Evolutionary conservation across 2,888 invertebrate genomes (phyloP).

Genomic region (Baccha elongata): DNA sequence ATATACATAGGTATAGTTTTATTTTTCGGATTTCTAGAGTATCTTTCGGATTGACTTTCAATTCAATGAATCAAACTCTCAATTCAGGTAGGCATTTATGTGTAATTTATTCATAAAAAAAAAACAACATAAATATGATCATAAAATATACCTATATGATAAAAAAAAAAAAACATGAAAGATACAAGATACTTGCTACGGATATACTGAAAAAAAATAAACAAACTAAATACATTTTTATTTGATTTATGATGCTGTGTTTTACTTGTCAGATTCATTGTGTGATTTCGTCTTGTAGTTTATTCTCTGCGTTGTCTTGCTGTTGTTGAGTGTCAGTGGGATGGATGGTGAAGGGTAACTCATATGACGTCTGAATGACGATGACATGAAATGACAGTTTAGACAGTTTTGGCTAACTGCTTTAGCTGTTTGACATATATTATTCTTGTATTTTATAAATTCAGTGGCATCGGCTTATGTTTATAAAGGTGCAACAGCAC

Average conservation of each 20-base stretch:
- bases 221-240: constrained; percentile 31
- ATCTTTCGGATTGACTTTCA: constrained; percentile 67
- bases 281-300: constrained; percentile 56
- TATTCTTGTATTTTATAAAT: constrained; percentile 42
- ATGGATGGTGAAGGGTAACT: constrained; percentile 32
- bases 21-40: constrained; percentile 51
- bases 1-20: background rate
- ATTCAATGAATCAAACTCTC: constrained; percentile 64
- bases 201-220: constrained; percentile 7
- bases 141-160: constrained; percentile 29
- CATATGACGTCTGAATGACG: constrained; percentile 55
- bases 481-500: too few relatives aligned
- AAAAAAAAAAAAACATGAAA: constrained; percentile 28
- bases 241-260: constrained; percentile 72
- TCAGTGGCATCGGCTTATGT: constrained; percentile 34
- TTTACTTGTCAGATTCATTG: constrained; percentile 72
- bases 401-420: constrained; percentile 72
- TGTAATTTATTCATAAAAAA: constrained; percentile 66
- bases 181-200: constrained; percentile 41
- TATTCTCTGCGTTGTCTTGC: constrained; percentile 38
- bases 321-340: constrained; percentile 37
- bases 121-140: constrained; percentile 38
- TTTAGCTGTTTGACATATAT: constrained; percentile 46
- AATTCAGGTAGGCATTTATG: constrained; percentile 69
- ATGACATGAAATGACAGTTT: constrained; percentile 72